These are phyloP conservation scores for Ormyrus labotus DNA, from an alignment of 2,888 invertebrate species.

Conservation along the genomic window DNA sequence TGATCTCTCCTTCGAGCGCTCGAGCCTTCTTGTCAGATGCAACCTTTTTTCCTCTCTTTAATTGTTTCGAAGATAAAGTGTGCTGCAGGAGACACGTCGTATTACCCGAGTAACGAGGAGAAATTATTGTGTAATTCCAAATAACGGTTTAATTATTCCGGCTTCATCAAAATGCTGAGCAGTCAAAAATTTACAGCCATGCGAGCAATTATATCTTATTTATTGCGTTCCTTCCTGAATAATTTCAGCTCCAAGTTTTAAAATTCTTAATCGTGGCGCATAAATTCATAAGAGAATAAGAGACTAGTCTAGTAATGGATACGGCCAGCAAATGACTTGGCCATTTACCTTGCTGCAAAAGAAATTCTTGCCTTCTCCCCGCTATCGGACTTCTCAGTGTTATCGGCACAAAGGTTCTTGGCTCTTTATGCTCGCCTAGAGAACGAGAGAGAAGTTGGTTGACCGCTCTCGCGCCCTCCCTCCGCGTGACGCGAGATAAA, in stretches of 20 bases:
- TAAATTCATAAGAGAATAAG: background rate
- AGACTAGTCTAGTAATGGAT: too few relatives aligned
- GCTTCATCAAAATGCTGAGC: constrained; percentile 15
- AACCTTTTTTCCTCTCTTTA: constrained; percentile 28
- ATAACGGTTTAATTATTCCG: constrained; percentile 42
- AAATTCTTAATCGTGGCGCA: too few relatives aligned
- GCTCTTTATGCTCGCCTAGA: constrained; percentile 49
- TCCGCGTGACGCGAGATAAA: constrained; percentile 61
- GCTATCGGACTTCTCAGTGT: constrained; percentile 66
- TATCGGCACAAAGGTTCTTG: constrained; percentile 59
- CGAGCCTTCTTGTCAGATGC: constrained; percentile 30
- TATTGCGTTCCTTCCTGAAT: background rate
- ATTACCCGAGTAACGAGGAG: constrained; percentile 34
- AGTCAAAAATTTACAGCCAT: constrained; percentile 27
- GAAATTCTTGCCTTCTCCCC: constrained; percentile 19
- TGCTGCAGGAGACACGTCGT: constrained; percentile 19
- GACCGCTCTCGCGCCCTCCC: constrained; percentile 62
- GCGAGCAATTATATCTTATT: constrained; percentile 17
- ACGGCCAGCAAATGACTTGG: background rate
- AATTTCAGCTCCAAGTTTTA: background rate
- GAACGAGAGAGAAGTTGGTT: constrained; percentile 66
- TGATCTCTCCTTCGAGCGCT: background rate
- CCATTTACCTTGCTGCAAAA: constrained; percentile 10
- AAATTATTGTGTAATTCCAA: constrained; percentile 43
- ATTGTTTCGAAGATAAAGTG: constrained; percentile 47